Evolutionary conservation across 64 coral and sea anemone genomes (phyloP).

Genomic region (Pocillopora damicornis): DNA sequence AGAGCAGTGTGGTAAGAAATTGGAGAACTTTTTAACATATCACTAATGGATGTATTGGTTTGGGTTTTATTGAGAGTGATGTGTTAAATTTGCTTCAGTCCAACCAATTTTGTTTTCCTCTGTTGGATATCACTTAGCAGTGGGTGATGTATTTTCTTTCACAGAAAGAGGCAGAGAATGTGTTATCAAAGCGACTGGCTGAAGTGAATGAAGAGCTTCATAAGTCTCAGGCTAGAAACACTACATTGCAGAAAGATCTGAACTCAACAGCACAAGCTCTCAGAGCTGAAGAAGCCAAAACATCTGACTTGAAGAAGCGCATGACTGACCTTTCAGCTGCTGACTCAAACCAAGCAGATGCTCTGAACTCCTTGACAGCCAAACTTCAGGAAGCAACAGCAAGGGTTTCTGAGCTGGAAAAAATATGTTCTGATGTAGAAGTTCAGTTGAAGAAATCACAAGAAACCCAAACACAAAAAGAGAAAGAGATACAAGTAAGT

Average conservation of each 20-base stretch:
- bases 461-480: conserved; percentile 52
- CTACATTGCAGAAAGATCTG: conserved; percentile 46
- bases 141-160: not conserved
- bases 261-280: conserved; percentile 23
- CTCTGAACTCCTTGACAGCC: conserved; percentile 69
- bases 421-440: conserved; percentile 52
- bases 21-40: not conserved
- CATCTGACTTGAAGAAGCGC: conserved; percentile 28
- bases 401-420: conserved; percentile 69
- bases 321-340: conserved; percentile 31
- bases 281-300: conserved; percentile 58
- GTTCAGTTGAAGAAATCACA: conserved; percentile 56
- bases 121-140: too few relatives aligned
- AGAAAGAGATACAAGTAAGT: conserved; percentile 70
- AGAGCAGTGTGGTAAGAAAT: conserved; percentile 51
- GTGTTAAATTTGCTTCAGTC: too few relatives aligned
- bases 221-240: conserved; percentile 72
- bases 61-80: too few relatives aligned
- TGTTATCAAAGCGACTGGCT: conserved; percentile 67
- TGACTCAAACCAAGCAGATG: conserved; percentile 33
- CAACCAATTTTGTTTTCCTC: too few relatives aligned
- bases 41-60: not conserved
- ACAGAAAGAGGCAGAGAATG: conserved; percentile 66
- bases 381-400: conserved; percentile 63
- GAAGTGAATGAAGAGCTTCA: conserved; percentile 87